Percentiles rank a stretch among this genome's conserved stretches.
These are phyloP conservation scores for Betta splendens DNA, from an alignment of 2,797 vertebrate species.

Conservation along the genomic window DNA sequence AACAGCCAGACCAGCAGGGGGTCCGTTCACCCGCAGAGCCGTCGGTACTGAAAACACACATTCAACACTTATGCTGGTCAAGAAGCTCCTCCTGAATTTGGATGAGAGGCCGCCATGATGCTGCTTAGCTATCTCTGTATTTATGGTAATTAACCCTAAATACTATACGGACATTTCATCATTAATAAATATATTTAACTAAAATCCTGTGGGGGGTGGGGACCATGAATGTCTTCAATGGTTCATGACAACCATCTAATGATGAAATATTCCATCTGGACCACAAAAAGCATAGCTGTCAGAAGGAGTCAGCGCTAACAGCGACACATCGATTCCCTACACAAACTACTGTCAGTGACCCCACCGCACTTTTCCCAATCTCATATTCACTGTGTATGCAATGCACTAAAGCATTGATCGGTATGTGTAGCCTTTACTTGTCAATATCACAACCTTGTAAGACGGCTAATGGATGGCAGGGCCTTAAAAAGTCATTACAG, in stretches of 20 bases:
- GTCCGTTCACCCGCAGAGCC: constrained; percentile 82
- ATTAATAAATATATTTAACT: too few species aligned
- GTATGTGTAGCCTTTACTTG: constrained; percentile 60
- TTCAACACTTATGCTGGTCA: constrained; percentile 2
- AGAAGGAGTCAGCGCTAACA: constrained; percentile 51
- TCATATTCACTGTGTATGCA: constrained; percentile 65
- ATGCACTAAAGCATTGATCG: constrained; percentile 64
- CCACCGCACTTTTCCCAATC: constrained; percentile 58
- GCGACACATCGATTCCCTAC: constrained; percentile 69
- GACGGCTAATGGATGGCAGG: constrained; percentile 67
- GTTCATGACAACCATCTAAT: not conserved
- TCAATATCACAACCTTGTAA: constrained; percentile 76
- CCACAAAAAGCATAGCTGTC: constrained; percentile 8
- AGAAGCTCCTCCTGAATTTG: too few species aligned
- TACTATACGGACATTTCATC: too few species aligned
- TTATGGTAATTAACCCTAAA: too few species aligned
- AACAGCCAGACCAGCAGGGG: constrained; percentile 81
- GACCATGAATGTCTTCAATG: not conserved
- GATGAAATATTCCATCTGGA: not conserved
- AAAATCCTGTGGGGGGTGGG: too few species aligned
- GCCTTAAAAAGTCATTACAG: constrained; percentile 77
- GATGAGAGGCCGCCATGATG: too few species aligned
- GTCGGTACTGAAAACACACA: constrained; percentile 79
- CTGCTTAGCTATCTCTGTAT: too few species aligned
- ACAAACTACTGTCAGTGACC: constrained; percentile 54